Conservation (phyloP, 2,113 vertebrate species). For the Phyllostomus hastatus region DNA sequence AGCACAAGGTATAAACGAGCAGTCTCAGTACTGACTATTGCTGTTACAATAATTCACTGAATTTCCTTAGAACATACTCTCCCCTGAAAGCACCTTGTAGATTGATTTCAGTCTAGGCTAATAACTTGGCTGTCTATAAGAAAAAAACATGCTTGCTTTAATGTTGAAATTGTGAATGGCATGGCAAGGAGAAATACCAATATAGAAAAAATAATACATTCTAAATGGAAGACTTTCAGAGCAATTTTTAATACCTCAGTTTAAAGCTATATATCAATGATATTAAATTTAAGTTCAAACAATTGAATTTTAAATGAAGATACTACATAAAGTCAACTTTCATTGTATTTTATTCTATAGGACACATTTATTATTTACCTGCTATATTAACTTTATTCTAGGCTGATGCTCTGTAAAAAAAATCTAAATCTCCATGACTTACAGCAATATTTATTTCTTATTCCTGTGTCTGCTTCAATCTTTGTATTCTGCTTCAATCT, state of each 20-base stretch:
- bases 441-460: neutral
- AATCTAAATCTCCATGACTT: neutral
- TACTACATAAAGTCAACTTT: neutral
- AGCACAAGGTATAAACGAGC: neutral
- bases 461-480: neutral
- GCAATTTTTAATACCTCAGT: neutral
- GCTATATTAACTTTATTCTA: neutral
- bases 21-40: slow-evolving; percentile 14
- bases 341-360: neutral
- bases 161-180: neutral
- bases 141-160: neutral
- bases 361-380: neutral
- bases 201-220: neutral
- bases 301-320: neutral
- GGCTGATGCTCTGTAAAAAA: neutral
- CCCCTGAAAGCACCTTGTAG: neutral
- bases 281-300: slow-evolving; percentile 29
- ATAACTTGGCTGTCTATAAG: neutral
- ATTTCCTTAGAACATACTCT: neutral
- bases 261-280: neutral
- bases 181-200: neutral
- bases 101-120: neutral
- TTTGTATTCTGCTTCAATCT: neutral
- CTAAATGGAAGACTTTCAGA: neutral
- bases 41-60: neutral